Evolutionary conservation across 2,113 vertebrate species (phyloP), one percentile per base, ranked within the genome.

Genomic region (Aphelocoma coerulescens): DNA sequence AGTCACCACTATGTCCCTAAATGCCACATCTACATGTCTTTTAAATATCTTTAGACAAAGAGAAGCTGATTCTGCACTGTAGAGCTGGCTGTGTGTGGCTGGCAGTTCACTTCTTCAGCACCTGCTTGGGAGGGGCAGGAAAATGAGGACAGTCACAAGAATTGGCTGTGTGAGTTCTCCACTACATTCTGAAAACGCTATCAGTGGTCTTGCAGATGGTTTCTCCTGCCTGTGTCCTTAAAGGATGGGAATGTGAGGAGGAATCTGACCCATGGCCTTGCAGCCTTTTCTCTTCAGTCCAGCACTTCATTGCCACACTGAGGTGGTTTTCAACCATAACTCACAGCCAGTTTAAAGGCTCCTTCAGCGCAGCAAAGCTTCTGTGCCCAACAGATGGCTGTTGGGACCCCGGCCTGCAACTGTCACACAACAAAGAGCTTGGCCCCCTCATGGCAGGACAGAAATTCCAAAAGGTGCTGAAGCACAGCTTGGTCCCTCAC

Each of bases 291-390:
- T 46, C 44, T 16, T 55, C 67, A 86, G 43, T 26, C 55, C 59
- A 71, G 43, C 4, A 5, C 55, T 77, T 57, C 7, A 10, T 41
- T 68, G 44, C 20, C 67, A 57, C 9, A 3, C 3, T 16, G 49
- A 37, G 27, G 24, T 41, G 44, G 39, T 76, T 92, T 91, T 54
- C 28, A 75, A 1, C 8, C 37, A 3, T 61, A 68, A 72, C 2
- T 0, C n/a, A 9, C 3, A 12, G 11, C 11, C 33, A 52, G 41
- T 68, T 35, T 15, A 87, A 63, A 79, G 3, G 37, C 18, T 54
- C 15, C 37, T n/a, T 54, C 72, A 27, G 44, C 0, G 0, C 1
- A 1, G 58, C 2, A 8, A 55, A n/a, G 12, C 35, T 43, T 28
- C 46, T 21, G 27, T 35, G n/a, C 35, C 41, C 19, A 41, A 24